Percentiles rank a stretch among this genome's conserved stretches.
These are phyloP conservation scores for Trichomycterus rosablanca DNA, from an alignment of 2,113 vertebrate genomes.

Conservation along the genomic window DNA sequence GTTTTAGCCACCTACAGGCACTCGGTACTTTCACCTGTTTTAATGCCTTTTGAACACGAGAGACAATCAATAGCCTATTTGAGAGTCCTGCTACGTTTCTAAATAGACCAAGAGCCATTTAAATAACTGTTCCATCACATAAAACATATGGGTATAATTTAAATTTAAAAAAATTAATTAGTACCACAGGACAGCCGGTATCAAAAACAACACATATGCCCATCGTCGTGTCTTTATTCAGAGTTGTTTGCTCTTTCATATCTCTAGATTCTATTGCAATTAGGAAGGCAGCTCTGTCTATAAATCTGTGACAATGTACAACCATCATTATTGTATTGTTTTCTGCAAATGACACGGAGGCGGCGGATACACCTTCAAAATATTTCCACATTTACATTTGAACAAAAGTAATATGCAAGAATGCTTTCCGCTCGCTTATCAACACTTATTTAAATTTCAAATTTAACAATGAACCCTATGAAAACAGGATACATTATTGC, in stretches of 20 bases:
- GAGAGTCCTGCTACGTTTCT: slow-evolving; percentile 48
- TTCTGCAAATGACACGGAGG: slow-evolving; percentile 19
- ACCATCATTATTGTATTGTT: slow-evolving; percentile 17
- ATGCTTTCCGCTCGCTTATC: slow-evolving; percentile 38
- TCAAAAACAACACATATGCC: neutral
- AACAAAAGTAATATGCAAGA: slow-evolving; percentile 41
- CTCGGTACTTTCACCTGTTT: slow-evolving; percentile 28
- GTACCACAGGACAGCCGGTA: neutral
- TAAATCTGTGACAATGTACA: slow-evolving; percentile 24
- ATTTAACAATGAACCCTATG: slow-evolving; percentile 49
- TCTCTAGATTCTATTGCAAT: neutral
- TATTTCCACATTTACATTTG: slow-evolving; percentile 44
- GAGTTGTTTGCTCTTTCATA: neutral
- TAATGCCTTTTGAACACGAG: slow-evolving; percentile 36
- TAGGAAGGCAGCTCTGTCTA: neutral
- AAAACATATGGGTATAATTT: neutral
- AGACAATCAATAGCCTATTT: slow-evolving; percentile 41
- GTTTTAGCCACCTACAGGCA: slow-evolving; percentile 32
- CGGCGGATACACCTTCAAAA: slow-evolving; percentile 25
- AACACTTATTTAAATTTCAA: slow-evolving; percentile 51
- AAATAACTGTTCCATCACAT: slow-evolving; percentile 14
- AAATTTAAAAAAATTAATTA: neutral
- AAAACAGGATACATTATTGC: slow-evolving; percentile 56
- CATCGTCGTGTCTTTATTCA: neutral
- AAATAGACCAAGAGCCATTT: slow-evolving; percentile 51